A percentile compares a stretch with the other conserved stretches of the same genome.
These are phyloP conservation scores for Galeruca laticollis DNA, from an alignment of 2,888 invertebrate species.

Conservation along the genomic window DNA sequence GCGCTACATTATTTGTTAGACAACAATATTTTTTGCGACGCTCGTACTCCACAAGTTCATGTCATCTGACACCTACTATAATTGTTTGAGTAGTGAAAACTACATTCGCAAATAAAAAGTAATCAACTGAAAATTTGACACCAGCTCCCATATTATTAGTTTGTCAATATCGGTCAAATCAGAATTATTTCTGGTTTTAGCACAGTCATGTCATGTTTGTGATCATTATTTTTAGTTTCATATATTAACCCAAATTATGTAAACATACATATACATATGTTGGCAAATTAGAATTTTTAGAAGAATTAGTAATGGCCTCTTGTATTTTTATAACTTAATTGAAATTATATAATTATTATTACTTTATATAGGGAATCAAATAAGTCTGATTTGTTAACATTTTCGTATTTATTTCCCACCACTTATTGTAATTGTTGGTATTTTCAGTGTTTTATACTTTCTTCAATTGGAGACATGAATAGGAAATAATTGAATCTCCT, in stretches of 20 bases:
- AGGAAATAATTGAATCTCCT: constrained; percentile 1
- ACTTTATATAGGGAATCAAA: background rate
- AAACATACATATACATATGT: background rate
- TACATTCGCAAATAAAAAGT: too few species aligned
- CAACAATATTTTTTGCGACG: too few species aligned
- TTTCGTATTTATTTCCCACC: constrained; percentile 5
- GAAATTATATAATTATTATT: background rate
- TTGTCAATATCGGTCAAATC: too few species aligned
- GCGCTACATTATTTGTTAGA: too few species aligned
- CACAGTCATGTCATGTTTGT: background rate
- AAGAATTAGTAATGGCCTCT: background rate
- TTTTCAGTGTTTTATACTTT: constrained; percentile 20
- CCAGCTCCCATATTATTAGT: too few species aligned
- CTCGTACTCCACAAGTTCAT: too few species aligned
- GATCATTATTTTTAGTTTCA: background rate
- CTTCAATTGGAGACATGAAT: background rate
- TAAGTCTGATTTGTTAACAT: constrained; percentile 19
- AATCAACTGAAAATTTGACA: too few species aligned
- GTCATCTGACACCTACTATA: too few species aligned
- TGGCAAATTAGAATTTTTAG: background rate
- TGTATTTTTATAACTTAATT: background rate
- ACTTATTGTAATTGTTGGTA: background rate
- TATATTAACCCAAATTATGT: background rate
- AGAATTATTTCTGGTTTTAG: too few species aligned
- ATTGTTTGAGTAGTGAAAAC: too few species aligned